Evolutionary conservation across 2,797 vertebrate genomes (phyloP).

Genomic region (Eidolon dupreanum): DNA sequence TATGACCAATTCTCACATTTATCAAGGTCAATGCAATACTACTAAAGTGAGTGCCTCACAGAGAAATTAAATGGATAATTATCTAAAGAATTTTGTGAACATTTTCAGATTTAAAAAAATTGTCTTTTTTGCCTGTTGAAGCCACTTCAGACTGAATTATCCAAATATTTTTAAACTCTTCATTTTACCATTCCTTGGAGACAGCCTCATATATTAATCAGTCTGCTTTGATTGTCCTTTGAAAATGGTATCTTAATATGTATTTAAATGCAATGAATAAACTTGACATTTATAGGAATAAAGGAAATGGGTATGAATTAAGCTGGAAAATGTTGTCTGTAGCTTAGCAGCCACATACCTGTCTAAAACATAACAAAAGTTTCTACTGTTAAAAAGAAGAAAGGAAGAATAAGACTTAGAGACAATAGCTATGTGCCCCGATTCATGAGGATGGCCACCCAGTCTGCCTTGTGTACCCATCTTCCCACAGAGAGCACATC

Average conservation of each 20-base stretch:
- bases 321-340: background rate
- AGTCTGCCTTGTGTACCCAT: background rate
- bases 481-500: background rate
- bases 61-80: background rate
- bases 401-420: background rate
- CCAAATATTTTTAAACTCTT: constrained; percentile 25
- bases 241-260: background rate
- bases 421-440: no score
- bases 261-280: constrained; percentile 32
- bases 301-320: constrained; percentile 9
- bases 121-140: background rate
- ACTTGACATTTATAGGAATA: constrained; percentile 10
- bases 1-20: background rate
- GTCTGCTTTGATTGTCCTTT: background rate
- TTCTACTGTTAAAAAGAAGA: background rate
- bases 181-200: background rate
- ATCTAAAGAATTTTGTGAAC: background rate
- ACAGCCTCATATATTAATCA: background rate
- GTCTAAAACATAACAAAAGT: background rate
- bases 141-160: background rate
- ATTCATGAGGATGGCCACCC: background rate
- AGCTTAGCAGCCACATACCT: background rate
- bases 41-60: background rate
- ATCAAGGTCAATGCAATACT: background rate
- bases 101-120: background rate